These are phyloP conservation scores for Zaprionus capensis DNA, from an alignment of 1,140 invertebrate genomes.

Conservation along the genomic window DNA sequence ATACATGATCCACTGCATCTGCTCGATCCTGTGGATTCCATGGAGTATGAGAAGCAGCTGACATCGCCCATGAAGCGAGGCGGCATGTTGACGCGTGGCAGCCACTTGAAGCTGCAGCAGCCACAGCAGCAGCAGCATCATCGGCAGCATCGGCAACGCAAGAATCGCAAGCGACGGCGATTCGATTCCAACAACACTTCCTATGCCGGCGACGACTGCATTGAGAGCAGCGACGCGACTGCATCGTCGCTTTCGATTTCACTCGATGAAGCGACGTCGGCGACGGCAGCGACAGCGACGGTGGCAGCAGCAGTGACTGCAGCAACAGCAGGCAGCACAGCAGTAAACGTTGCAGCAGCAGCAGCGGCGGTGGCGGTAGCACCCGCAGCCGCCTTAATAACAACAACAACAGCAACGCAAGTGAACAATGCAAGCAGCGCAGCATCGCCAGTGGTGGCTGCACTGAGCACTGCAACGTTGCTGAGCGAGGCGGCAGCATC, in stretches of 20 bases:
- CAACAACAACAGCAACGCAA: neutral
- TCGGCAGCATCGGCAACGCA: conserved; percentile 78
- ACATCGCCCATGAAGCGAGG: conserved; percentile 79
- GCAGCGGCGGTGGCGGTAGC: neutral
- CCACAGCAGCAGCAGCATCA: conserved; percentile 52
- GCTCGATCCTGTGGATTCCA: conserved; percentile 91
- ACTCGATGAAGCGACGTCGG: conserved; percentile 35
- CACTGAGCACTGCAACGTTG: conserved; percentile 40
- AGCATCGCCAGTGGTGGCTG: conserved; percentile 63
- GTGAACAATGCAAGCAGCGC: too few relatives aligned
- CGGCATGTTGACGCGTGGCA: conserved; percentile 51
- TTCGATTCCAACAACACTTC: conserved; percentile 68
- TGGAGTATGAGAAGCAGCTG: conserved; percentile 91
- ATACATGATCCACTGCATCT: conserved; percentile 96
- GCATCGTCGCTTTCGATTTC: conserved; percentile 46
- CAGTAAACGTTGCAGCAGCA: conserved; percentile 2
- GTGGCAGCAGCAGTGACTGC: conserved; percentile 1
- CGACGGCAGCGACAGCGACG: neutral
- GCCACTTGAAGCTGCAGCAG: conserved; percentile 52
- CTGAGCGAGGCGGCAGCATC: conserved; percentile 65
- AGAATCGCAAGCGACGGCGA: conserved; percentile 79
- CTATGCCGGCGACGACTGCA: conserved; percentile 56
- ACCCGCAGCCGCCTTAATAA: neutral
- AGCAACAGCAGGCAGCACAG: neutral
- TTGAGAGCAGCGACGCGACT: conserved; percentile 29